Percentiles rank a stretch among this genome's conserved stretches.
These are phyloP conservation scores for Oceanites oceanicus DNA, from an alignment of 2,113 vertebrate genomes.

Conservation along the genomic window DNA sequence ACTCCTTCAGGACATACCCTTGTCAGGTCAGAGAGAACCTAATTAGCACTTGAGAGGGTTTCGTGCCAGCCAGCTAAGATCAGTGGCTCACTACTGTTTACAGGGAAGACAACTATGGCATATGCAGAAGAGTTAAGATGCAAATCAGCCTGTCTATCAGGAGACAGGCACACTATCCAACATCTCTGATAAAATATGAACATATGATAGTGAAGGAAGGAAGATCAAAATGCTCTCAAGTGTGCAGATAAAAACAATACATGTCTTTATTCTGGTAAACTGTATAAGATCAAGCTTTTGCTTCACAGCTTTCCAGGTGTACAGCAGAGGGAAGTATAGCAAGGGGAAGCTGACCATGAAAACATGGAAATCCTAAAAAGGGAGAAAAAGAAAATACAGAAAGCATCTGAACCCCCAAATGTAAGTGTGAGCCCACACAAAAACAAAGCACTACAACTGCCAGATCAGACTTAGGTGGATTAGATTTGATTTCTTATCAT, in stretches of 20 bases:
- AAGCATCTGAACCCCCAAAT: background rate
- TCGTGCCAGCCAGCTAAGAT: background rate
- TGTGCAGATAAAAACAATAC: background rate
- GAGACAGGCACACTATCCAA: background rate
- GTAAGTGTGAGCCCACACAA: background rate
- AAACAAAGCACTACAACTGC: background rate
- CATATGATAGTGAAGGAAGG: background rate
- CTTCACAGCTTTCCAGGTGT: background rate
- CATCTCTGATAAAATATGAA: background rate
- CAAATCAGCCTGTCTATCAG: background rate
- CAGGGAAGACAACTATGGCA: background rate
- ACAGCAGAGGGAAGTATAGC: background rate
- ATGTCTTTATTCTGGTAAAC: background rate
- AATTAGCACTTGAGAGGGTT: background rate
- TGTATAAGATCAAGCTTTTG: background rate
- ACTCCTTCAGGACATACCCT: background rate
- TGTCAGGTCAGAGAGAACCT: background rate
- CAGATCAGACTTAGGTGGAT: background rate
- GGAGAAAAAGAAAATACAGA: background rate
- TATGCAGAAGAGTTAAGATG: background rate
- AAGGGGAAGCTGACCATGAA: background rate
- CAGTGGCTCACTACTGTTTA: background rate
- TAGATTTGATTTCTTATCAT: background rate
- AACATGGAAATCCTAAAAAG: background rate
- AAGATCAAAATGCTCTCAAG: background rate